Percentiles rank a stretch among this genome's conserved stretches.
phyloP scores from a whole-genome alignment of 1,140 invertebrate genomes.

The Penaeus indicus region DNA sequence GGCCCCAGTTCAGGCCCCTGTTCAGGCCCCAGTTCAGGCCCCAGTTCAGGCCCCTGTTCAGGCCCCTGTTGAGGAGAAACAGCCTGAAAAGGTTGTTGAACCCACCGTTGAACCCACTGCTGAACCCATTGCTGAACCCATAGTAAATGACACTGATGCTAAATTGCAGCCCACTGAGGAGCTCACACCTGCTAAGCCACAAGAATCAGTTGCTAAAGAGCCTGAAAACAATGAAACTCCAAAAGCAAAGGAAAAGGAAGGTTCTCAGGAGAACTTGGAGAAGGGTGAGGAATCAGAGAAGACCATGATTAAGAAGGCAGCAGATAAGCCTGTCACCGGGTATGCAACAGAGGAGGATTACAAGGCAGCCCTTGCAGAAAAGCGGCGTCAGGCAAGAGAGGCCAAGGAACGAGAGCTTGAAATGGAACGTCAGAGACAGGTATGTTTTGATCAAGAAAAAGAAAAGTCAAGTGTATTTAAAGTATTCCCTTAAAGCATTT shows the following conservation, averaged over 20 bases:
- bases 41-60: no score
- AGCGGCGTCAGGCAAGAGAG: slow-evolving; percentile 84
- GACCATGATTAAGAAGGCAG: slow-evolving; percentile 43
- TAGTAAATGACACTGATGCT: no score
- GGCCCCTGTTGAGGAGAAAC: background rate
- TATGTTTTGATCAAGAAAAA: slow-evolving; percentile 67
- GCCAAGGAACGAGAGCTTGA: slow-evolving; percentile 89
- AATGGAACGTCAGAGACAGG: slow-evolving; percentile 80
- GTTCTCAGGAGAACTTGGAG: slow-evolving; percentile 69
- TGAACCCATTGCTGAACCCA: background rate
- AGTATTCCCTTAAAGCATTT: background rate
- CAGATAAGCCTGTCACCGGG: slow-evolving; percentile 62
- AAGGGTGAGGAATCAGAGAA: slow-evolving; percentile 68
- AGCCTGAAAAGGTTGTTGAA: slow-evolving; percentile 10
- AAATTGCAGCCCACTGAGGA: background rate
- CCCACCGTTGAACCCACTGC: background rate
- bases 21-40: background rate
- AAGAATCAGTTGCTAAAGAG: slow-evolving; percentile 67
- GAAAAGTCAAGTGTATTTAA: background rate
- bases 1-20: no score
- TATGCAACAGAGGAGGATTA: slow-evolving; percentile 83
- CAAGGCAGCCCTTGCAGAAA: slow-evolving; percentile 88
- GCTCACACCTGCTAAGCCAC: slow-evolving; percentile 45
- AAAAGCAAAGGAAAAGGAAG: slow-evolving; percentile 65
- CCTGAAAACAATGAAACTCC: slow-evolving; percentile 71